A percentile compares a stretch with the other conserved stretches of the same genome.
phyloP scores from a whole-genome alignment of 2,888 invertebrate species.

The Ctena decussata region DNA sequence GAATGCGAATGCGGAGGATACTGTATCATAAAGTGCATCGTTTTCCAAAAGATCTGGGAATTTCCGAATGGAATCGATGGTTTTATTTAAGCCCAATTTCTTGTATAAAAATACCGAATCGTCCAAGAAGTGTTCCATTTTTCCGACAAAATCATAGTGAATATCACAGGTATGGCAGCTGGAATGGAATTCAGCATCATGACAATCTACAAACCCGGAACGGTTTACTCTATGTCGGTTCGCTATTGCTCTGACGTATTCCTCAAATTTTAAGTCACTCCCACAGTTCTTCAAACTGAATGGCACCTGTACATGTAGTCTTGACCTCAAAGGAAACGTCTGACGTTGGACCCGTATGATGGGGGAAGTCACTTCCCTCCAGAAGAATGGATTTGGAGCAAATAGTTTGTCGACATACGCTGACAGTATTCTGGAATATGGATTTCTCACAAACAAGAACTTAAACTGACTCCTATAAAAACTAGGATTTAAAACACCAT shows the following conservation, averaged over 20 bases:
- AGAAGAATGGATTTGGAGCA: conserved; percentile 68
- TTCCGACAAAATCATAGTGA: conserved; percentile 68
- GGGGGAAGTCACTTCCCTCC: conserved; percentile 26
- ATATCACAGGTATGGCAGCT: conserved; percentile 66
- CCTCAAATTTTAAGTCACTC: conserved; percentile 68
- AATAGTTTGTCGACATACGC: conserved; percentile 75
- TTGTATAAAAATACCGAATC: conserved; percentile 53
- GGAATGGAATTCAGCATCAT: conserved; percentile 64
- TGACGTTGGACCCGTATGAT: conserved; percentile 39
- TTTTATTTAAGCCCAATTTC: conserved; percentile 37
- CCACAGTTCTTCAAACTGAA: conserved; percentile 57
- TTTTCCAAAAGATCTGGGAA: conserved; percentile 42
- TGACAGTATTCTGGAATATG: conserved; percentile 71
- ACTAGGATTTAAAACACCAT: background rate
- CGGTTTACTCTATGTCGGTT: conserved; percentile 32
- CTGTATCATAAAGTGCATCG: conserved; percentile 57
- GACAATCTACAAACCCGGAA: conserved; percentile 52
- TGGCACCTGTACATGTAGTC: background rate
- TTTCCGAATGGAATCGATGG: conserved; percentile 10
- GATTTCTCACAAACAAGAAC: conserved; percentile 73
- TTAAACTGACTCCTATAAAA: conserved; percentile 41
- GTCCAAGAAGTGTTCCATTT: conserved; percentile 67
- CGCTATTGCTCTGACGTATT: conserved; percentile 67
- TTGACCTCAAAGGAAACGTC: background rate
- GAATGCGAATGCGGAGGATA: conserved; percentile 49